Base-by-base conservation (phyloP, 2,888 invertebrate genomes). In the Yponomeuta malinellus region DNA sequence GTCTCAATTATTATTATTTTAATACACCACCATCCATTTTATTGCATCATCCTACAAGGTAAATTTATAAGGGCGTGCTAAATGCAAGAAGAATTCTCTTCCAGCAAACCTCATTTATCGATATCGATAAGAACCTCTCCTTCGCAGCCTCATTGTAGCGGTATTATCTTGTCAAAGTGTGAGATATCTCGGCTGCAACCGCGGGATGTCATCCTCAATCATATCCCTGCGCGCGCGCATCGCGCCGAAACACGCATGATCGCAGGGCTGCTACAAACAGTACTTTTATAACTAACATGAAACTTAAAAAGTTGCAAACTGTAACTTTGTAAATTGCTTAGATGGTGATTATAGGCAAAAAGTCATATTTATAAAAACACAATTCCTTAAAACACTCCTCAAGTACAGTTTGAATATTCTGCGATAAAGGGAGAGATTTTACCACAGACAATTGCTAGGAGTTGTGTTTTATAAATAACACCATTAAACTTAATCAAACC, bases 171-270 rank as follows among this genome's bases (percentile, higher is more conserved):
- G 75, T 76, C 79, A 81, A 76, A 82, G 77, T 83, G 84, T 80
- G 84, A 83, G 84, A 86, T 84, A 84, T 78, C 81, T 81, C 81
- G 78, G 31, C 31, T 33, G 33, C 65, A 29, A 65, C 33, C 79
- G 78, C 77, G 74, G 75, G 75, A 77, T 79, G 76, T 65, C 70
- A 67, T 82, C 79, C 80, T 85, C 84, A 81, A 88, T 88, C 85
- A 82, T 68, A 37, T 68, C n/a, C 78, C 77, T 72, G 75, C 75
- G 76, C 67, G 71, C 71, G 70, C 72, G 72, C 73, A 68, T 48
- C 71, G 29, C 23, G 15, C 0, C 9, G 4, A 59, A 65, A 73
- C 33, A 65, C 31, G 65, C 65, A 65, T 65, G 29, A 10, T 65
- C 33, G 65, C 65, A 65, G 65, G 65, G 65, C 65, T 65, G 65